Base-by-base conservation (phyloP, 2,888 invertebrate species). In the Nezara viridula region DNA sequence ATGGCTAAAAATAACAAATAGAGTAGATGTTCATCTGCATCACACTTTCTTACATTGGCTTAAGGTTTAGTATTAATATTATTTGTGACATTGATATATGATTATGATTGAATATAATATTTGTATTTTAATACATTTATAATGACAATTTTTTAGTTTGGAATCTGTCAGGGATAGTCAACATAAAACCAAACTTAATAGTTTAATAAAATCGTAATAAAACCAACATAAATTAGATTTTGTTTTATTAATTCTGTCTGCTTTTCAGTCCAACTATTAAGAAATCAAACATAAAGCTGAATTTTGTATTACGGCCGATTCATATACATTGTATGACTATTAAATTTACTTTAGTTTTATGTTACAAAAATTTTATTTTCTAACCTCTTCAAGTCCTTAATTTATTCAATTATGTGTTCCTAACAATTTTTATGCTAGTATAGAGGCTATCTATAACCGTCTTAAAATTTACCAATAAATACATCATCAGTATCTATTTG, bases 11-110 rank as follows among this genome's bases (percentile, higher is more conserved):
- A 44, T 81, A 81, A 81, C 81, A n/a, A 44, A 81, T 44, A 81
- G 32, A 81, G n/a, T 81, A n/a, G 44, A 81, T 81, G 81, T 81
- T 37, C 81, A 81, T 81, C 44, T 81, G n/a, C 81, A 81, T 44
- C 81, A 81, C 81, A 81, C 40, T 44, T 81, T 81, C 81, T 44
- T 81, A n/a, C 81, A 81, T 81, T 81, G 81, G 81, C 81, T 81
- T n/a, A 81, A 81, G 81, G 81, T 77, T 37, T 37, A 40, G 37
- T 81, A 81, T 81, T 44, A 14, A 66, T 27, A 27, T 2, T 60
- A 60, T 60, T 60, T 60, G 60, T 32, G 24, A 24, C 3, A 52
- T 60, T 27, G 27, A 27, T 66, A 19, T 19, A 66, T 37, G 14
- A 66, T 16, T 66, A 32, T 60, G 52, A 19, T 55, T 55, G 1